A percentile compares a stretch with the other conserved stretches of the same genome.
These are phyloP conservation scores for Scaptomyza caliginosa DNA, from an alignment of 2,888 invertebrate genomes.

Conservation along the genomic window DNA sequence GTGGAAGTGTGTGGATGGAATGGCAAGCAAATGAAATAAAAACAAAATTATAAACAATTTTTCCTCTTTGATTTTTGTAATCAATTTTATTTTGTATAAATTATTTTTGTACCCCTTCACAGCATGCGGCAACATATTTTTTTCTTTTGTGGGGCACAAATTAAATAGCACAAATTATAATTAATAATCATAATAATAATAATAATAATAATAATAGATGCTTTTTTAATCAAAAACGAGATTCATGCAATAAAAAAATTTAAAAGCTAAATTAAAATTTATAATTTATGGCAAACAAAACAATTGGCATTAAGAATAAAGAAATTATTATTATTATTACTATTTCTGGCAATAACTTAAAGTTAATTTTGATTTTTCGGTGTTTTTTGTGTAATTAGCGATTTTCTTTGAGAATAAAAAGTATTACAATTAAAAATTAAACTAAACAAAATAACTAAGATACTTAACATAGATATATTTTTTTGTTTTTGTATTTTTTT, in stretches of 20 bases:
- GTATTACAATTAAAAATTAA: constrained; percentile 51
- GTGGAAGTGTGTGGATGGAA: constrained; percentile 13
- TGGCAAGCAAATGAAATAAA: not conserved
- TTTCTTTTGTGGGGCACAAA: constrained; percentile 15
- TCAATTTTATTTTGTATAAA: constrained; percentile 44
- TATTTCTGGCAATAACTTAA: constrained; percentile 76
- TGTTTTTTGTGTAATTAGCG: constrained; percentile 26
- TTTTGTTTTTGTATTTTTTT: constrained; percentile 22
- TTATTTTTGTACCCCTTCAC: constrained; percentile 2
- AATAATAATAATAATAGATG: constrained; percentile 24
- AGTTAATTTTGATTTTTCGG: constrained; percentile 82
- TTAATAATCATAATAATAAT: constrained; percentile 28
- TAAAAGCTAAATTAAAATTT: constrained; percentile 41
- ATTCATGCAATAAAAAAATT: constrained; percentile 52
- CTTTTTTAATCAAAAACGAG: constrained; percentile 54
- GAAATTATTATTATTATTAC: constrained; percentile 36
- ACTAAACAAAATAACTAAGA: constrained; percentile 42
- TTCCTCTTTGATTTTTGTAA: constrained; percentile 18
- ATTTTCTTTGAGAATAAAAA: constrained; percentile 77
- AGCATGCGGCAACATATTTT: constrained; percentile 26
- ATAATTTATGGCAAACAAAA: constrained; percentile 66
- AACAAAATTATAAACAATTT: constrained; percentile 34
- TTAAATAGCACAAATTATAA: constrained; percentile 44
- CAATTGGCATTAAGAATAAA: constrained; percentile 61
- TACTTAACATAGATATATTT: constrained; percentile 31